These are phyloP conservation scores for Danio jaintianensis DNA, from an alignment of 2,797 vertebrate genomes.

Conservation along the genomic window DNA sequence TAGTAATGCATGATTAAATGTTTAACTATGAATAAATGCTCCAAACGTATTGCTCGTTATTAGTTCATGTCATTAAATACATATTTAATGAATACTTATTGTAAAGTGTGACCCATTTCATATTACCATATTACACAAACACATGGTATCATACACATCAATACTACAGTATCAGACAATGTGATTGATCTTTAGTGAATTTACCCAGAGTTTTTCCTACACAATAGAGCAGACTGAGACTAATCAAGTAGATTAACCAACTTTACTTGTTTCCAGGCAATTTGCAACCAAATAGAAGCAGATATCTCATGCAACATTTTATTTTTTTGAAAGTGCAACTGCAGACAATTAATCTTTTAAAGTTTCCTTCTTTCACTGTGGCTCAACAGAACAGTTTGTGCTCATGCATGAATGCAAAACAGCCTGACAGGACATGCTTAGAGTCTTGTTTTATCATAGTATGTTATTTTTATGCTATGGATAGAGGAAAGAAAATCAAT, in stretches of 20 bases:
- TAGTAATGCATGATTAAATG: no score
- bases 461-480: not conserved
- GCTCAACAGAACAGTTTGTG: not conserved
- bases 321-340: slow-evolving; percentile 1
- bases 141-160: no score
- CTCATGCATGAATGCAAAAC: slow-evolving; percentile 24
- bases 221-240: slow-evolving; percentile 1
- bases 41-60: no score
- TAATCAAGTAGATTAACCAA: slow-evolving; percentile 17
- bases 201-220: not conserved
- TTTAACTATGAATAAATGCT: no score
- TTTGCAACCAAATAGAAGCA: slow-evolving; percentile 1
- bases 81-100: no score
- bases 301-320: not conserved
- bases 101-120: no score
- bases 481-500: not conserved
- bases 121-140: no score
- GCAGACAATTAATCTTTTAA: slow-evolving; percentile 16
- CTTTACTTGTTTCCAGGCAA: not conserved
- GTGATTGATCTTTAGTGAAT: not conserved
- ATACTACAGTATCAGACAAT: not conserved
- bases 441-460: not conserved
- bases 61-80: no score
- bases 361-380: not conserved
- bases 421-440: not conserved